Conservation (phyloP, 2,888 invertebrate genomes). For the Portevinia maculata region DNA sequence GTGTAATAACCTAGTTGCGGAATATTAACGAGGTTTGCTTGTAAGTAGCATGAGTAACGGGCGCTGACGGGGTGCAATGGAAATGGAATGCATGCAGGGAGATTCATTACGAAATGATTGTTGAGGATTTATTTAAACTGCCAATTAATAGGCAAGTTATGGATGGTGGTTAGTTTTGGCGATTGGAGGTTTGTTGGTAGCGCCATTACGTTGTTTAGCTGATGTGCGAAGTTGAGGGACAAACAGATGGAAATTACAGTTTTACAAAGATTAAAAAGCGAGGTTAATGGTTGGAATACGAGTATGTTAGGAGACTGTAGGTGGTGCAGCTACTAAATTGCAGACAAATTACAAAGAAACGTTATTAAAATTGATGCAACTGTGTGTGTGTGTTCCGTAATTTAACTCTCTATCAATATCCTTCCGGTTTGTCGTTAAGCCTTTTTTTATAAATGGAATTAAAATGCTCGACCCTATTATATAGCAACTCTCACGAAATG, state of each 20-base stretch:
- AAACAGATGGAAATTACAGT: constrained; percentile 9
- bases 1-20: constrained; percentile 56
- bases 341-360: no score
- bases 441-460: no score
- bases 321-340: neutral
- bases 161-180: constrained; percentile 26
- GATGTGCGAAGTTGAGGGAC: neutral
- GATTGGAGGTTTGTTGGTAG: constrained; percentile 25
- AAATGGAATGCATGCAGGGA: constrained; percentile 6
- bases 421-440: no score
- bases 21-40: constrained; percentile 42
- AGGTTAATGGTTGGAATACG: neutral
- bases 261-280: neutral
- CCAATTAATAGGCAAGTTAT: constrained; percentile 40
- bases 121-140: constrained; percentile 17
- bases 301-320: neutral
- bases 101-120: constrained; percentile 39
- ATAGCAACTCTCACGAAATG: no score
- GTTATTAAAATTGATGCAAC: no score
- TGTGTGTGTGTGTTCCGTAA: no score
- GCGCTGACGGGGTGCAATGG: constrained; percentile 7
- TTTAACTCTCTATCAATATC: no score
- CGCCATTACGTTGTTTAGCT: neutral
- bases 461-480: no score
- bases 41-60: neutral